A percentile compares a stretch with the other conserved stretches of the same genome.
These are phyloP conservation scores for Coelogynopora nodosa DNA, from an alignment of 2,888 invertebrate species.

Conservation along the genomic window DNA sequence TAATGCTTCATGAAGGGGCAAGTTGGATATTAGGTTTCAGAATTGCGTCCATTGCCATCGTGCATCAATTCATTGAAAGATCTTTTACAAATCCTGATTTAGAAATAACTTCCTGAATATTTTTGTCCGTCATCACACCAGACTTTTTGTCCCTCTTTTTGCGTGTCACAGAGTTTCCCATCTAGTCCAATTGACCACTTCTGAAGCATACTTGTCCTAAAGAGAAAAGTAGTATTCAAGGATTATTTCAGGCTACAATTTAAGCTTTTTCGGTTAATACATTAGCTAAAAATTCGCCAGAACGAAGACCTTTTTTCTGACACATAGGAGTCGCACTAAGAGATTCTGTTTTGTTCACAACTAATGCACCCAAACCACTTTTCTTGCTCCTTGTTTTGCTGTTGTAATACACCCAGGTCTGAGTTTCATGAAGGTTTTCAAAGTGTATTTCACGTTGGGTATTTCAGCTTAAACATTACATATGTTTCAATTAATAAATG, in stretches of 20 bases:
- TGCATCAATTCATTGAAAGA: background rate
- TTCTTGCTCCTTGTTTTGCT: background rate
- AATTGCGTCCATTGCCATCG: too few relatives aligned
- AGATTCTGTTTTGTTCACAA: background rate
- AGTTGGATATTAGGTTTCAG: too few relatives aligned
- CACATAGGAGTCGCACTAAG: background rate
- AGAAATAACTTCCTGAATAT: background rate
- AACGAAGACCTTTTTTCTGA: background rate
- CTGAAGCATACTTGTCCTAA: background rate
- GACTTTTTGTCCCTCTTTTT: too few relatives aligned
- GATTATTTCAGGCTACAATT: background rate
- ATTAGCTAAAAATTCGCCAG: background rate
- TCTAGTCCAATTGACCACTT: background rate
- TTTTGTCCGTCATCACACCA: background rate
- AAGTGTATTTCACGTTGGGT: background rate
- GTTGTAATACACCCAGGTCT: background rate
- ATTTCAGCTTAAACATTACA: slow-evolving; percentile 1
- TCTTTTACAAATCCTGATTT: background rate
- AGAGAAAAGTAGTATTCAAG: background rate
- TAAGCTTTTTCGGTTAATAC: background rate
- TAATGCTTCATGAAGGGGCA: too few relatives aligned
- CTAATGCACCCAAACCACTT: background rate
- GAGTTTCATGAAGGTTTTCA: background rate
- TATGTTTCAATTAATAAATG: background rate
- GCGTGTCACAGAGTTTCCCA: slow-evolving; percentile 1